Conservation (phyloP, 2,888 invertebrate genomes). For the Ophion slaviceki region DNA sequence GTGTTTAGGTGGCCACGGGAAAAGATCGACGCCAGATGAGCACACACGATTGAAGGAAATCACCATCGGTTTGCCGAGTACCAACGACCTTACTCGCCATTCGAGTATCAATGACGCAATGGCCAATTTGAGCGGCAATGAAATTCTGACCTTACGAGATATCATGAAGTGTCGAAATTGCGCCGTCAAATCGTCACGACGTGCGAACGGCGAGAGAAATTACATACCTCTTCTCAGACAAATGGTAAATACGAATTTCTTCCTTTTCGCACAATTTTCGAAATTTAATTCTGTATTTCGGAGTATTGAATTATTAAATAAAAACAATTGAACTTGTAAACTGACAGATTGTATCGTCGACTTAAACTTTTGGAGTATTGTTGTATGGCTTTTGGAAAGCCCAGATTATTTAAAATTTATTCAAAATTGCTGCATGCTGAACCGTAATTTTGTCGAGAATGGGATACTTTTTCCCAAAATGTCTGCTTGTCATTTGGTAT, state of each 20-base stretch:
- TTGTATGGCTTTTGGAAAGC: too few relatives aligned
- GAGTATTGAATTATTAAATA: background rate
- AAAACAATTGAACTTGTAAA: background rate
- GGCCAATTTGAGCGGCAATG: slow-evolving; percentile 35
- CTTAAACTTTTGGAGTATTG: too few relatives aligned
- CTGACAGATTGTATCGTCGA: too few relatives aligned
- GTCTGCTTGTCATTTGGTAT: too few relatives aligned
- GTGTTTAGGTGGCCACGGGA: slow-evolving; percentile 91
- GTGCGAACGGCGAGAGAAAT: slow-evolving; percentile 59
- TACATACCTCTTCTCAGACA: slow-evolving; percentile 82
- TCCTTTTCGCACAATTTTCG: background rate
- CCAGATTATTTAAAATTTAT: too few relatives aligned
- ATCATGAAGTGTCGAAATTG: slow-evolving; percentile 49
- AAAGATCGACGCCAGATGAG: slow-evolving; percentile 85
- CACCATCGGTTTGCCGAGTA: slow-evolving; percentile 69
- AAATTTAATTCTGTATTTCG: background rate
- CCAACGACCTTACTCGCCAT: slow-evolving; percentile 70
- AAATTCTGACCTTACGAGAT: slow-evolving; percentile 53
- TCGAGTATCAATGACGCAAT: slow-evolving; percentile 22
- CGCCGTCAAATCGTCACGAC: slow-evolving; percentile 35
- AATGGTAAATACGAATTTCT: slow-evolving; percentile 79
- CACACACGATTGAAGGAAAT: slow-evolving; percentile 74
- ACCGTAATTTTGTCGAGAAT: too few relatives aligned
- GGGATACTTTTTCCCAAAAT: too few relatives aligned
- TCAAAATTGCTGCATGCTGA: too few relatives aligned